Percentiles rank a stretch among this genome's conserved stretches.
phyloP scores from a whole-genome alignment of 2,888 invertebrate species.

The Lacanobia oleracea region DNA sequence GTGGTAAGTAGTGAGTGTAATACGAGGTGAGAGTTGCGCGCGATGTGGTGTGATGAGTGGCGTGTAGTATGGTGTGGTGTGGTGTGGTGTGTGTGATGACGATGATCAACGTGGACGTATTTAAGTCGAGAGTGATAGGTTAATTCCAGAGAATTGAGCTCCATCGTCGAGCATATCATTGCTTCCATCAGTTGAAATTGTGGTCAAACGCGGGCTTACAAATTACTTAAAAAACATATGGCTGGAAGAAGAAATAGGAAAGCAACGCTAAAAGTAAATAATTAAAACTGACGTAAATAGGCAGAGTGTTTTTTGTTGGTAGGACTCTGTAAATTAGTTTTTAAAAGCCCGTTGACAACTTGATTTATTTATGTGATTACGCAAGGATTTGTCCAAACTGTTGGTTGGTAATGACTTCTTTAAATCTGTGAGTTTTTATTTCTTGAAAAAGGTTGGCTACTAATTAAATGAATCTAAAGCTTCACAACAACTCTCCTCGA shows the following conservation, averaged over 20 bases:
- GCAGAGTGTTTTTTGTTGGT: not conserved
- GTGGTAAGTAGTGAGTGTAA: no score
- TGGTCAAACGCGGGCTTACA: no score
- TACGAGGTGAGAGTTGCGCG: no score
- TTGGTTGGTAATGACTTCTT: not conserved
- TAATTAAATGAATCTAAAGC: not conserved
- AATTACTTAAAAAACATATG: not conserved
- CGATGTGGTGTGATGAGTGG: no score
- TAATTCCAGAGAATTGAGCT: no score
- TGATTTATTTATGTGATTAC: not conserved
- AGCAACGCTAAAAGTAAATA: not conserved
- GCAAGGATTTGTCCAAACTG: not conserved
- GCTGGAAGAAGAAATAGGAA: not conserved
- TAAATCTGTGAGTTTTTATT: not conserved
- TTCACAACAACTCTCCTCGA: not conserved
- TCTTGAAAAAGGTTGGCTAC: not conserved
- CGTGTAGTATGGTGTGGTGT: no score
- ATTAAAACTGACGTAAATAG: constrained; percentile 7
- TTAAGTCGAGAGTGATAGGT: no score
- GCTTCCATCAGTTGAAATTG: no score
- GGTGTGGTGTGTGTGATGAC: no score
- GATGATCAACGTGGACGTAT: no score
- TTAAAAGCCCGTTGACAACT: not conserved
- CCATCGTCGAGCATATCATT: no score
- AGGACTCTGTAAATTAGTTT: not conserved